These are phyloP conservation scores for Zelleria hepariella DNA, from an alignment of 2,888 invertebrate genomes.

Conservation along the genomic window DNA sequence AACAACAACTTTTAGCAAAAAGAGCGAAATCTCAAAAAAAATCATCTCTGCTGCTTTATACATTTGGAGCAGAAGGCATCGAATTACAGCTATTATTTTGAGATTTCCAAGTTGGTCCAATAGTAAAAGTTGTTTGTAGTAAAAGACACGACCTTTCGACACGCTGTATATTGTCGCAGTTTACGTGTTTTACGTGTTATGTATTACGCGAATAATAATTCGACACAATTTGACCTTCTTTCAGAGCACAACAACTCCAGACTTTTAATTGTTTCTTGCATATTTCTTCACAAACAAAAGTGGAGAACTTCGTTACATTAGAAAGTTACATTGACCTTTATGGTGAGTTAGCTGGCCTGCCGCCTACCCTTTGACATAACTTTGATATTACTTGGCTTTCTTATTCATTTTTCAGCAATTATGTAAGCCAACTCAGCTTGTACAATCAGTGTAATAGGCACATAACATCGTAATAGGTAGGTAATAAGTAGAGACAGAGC, in stretches of 20 bases:
- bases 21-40: too few species aligned
- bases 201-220: too few species aligned
- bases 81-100: too few species aligned
- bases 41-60: too few species aligned
- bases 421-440: neutral
- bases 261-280: neutral
- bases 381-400: neutral
- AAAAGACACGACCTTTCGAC: too few species aligned
- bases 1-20: too few species aligned
- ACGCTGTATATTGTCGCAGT: too few species aligned
- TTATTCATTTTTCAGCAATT: neutral
- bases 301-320: neutral
- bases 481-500: neutral
- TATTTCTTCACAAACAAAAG: neutral
- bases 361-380: neutral
- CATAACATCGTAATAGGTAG: neutral
- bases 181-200: too few species aligned
- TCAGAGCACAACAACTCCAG: neutral
- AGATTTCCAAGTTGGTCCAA: too few species aligned
- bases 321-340: neutral
- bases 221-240: too few species aligned
- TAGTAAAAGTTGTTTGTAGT: too few species aligned
- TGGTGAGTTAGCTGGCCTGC: neutral
- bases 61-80: too few species aligned
- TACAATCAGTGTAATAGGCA: neutral